phyloP scores from a whole-genome alignment of 1,140 invertebrate genomes.

The Dreissena polymorpha region DNA sequence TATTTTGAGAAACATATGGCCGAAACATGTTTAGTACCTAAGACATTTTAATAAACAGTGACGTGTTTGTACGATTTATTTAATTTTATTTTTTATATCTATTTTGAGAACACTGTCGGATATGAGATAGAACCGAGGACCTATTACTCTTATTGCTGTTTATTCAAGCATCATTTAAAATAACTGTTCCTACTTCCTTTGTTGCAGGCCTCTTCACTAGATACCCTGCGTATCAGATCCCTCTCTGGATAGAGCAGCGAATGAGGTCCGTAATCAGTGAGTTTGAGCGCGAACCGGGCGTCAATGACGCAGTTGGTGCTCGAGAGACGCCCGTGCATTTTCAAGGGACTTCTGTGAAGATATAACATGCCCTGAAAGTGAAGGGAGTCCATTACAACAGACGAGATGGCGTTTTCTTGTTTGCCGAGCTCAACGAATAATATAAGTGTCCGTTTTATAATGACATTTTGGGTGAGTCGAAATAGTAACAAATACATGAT shows the following conservation, averaged over 20 bases:
- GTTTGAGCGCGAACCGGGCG: slow-evolving; percentile 97
- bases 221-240: slow-evolving; percentile 10
- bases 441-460: too few relatives aligned
- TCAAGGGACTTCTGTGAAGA: slow-evolving; percentile 93
- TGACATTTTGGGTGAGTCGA: too few relatives aligned
- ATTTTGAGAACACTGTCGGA: neutral
- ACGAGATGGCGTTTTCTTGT: too few relatives aligned
- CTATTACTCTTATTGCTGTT: neutral
- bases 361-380: slow-evolving; percentile 92
- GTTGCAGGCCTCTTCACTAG: slow-evolving; percentile 18
- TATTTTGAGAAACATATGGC: too few relatives aligned
- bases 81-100: too few relatives aligned
- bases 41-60: too few relatives aligned
- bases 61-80: too few relatives aligned
- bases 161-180: neutral
- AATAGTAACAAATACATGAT: too few relatives aligned
- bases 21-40: too few relatives aligned
- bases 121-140: neutral
- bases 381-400: too few relatives aligned
- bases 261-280: slow-evolving; percentile 96
- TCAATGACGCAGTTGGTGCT: slow-evolving; percentile 99
- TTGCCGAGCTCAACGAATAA: too few relatives aligned
- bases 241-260: slow-evolving; percentile 16
- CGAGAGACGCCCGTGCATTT: slow-evolving; percentile 96
- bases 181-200: slow-evolving; percentile 26